Evolutionary conservation across 1,140 invertebrate genomes (phyloP).

Genomic region (Stenopsyche tienmushanensis): DNA sequence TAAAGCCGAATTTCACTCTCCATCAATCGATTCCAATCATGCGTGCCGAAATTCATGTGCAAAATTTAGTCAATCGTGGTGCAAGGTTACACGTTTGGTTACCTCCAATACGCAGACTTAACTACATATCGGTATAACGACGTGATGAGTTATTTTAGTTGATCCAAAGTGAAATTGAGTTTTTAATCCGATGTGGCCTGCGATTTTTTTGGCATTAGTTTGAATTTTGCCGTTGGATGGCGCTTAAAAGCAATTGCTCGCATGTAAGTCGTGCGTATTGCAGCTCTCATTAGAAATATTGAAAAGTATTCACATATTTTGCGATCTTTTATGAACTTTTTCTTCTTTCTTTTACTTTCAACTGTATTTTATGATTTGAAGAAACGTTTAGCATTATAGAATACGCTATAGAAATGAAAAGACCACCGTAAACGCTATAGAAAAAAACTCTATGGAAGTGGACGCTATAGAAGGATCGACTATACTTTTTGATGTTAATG

Average conservation of each 20-base stretch:
- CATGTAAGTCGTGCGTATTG: no score
- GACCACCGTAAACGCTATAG: no score
- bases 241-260: no score
- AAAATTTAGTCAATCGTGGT: constrained; percentile 26
- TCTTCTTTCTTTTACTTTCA: not conserved
- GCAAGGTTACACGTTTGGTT: constrained; percentile 23
- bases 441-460: no score
- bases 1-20: constrained; percentile 15
- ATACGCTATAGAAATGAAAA: no score
- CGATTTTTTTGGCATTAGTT: not conserved
- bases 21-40: constrained; percentile 13
- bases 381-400: no score
- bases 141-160: not conserved
- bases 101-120: constrained; percentile 4
- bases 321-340: not conserved
- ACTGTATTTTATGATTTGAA: not conserved
- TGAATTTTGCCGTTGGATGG: not conserved
- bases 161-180: not conserved
- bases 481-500: no score
- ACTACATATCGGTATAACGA: constrained; percentile 8
- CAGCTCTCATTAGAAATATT: not conserved
- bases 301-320: not conserved
- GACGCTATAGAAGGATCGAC: no score
- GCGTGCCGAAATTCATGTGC: constrained; percentile 8
- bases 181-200: not conserved